Base-by-base conservation (phyloP, 1,140 invertebrate species). In the Gyrodactylus salaris region DNA sequence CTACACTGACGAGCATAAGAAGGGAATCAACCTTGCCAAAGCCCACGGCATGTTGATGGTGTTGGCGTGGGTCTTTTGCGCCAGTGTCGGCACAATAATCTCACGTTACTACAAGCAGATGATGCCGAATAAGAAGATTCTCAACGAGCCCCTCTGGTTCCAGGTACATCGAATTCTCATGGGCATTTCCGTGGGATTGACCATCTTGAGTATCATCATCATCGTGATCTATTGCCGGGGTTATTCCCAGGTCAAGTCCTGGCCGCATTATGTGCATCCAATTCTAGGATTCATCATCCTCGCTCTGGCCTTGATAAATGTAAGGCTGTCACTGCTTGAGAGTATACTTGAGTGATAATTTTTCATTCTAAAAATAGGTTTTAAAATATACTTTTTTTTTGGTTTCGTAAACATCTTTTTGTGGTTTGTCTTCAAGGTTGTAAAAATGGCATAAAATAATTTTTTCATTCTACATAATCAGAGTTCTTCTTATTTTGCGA, bases 221-320 rank as follows among this genome's bases (percentile, higher is more conserved):
- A 68, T 75, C n/a, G 68, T 72, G 75, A 25, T 68, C 75, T 70
- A 68, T 75, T 73, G 26, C 69, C 69, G 74, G 70, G 25, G 72
- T 1, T 73, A 73, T 69, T 68, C 34, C 21, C 1, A 68, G 24
- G n/a, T 73, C 1, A 20, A 27, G 1, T 23, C 7, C 16, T 70
- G 71, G 26, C 75, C 77, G 69, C 76, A 76, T 73, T 75, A 76
- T 25, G 77, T 77, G n/a, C 79, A 80, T 75, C 78, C 79, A 23
- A 76, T 78, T 26, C 74, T 80, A 27, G 79, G 79, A n/a, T 77
- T 80, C 54, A 78, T 78, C 73, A 77, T 78, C 1, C 78, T 77
- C 1, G 75, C 76, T 69, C 75, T 80, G 25, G 75, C 74, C 74
- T 70, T 79, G 1, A 69, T 77, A 26, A 80, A 79, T 78, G 79